Conservation (phyloP, 2,797 vertebrate species). For the Pangasius krempfi region DNA sequence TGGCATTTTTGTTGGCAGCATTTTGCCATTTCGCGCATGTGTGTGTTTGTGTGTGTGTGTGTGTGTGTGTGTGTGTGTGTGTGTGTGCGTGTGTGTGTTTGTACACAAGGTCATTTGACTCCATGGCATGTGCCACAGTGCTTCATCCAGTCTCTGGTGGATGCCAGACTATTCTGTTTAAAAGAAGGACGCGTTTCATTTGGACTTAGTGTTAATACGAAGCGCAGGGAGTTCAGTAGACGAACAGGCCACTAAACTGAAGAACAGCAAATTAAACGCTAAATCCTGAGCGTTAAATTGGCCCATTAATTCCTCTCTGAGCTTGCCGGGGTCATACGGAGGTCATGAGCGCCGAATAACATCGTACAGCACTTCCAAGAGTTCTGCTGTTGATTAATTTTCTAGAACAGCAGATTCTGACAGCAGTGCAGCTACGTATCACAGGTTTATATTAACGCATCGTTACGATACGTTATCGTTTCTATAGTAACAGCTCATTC, state of each 20-base stretch:
- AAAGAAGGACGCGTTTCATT: constrained; percentile 7
- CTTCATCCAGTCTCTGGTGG: neutral
- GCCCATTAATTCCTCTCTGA: constrained; percentile 1
- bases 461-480: neutral
- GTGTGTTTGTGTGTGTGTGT: constrained; percentile 22
- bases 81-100: constrained; percentile 16
- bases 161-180: neutral
- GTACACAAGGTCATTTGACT: constrained; percentile 7
- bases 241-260: constrained; percentile 8
- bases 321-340: neutral
- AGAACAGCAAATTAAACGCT: constrained; percentile 24
- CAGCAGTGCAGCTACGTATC: neutral
- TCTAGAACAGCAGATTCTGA: neutral
- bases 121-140: neutral
- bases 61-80: constrained; percentile 24
- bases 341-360: neutral
- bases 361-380: too few relatives aligned
- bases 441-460: neutral
- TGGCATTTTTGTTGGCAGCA: neutral
- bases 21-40: neutral
- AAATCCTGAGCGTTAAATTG: constrained; percentile 16
- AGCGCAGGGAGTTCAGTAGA: neutral
- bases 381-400: neutral
- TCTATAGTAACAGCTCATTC: neutral
- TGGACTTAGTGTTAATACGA: constrained; percentile 10